Percentiles rank a stretch among this genome's conserved stretches.
These are phyloP conservation scores for Pangasius mekongensis DNA, from an alignment of 2,797 vertebrate genomes.

Conservation along the genomic window DNA sequence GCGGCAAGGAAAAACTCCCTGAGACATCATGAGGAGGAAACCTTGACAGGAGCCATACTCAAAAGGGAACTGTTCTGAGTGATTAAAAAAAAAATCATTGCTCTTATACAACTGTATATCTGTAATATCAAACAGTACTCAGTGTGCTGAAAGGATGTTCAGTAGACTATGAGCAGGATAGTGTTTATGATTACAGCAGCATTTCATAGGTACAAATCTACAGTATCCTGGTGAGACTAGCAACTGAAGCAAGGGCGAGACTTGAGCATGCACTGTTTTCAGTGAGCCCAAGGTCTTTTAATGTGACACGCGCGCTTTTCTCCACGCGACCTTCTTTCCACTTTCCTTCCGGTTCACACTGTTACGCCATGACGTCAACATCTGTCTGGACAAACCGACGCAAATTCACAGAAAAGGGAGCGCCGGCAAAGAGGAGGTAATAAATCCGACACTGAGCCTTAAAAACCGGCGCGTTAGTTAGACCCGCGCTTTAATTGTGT, in stretches of 20 bases:
- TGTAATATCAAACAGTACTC: neutral
- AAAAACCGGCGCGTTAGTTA: neutral
- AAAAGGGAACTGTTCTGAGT: neutral
- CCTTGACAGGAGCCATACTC: neutral
- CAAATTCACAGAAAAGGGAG: conserved; percentile 53
- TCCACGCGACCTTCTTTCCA: neutral
- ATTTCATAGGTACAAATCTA: neutral
- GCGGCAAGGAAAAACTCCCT: neutral
- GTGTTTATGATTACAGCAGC: neutral
- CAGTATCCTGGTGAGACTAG: neutral
- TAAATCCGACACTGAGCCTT: neutral
- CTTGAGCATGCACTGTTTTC: neutral
- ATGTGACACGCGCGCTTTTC: neutral
- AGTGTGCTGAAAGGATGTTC: neutral
- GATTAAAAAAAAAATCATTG: neutral
- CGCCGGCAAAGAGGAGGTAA: conserved; percentile 57
- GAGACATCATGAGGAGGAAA: neutral
- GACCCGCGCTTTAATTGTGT: neutral
- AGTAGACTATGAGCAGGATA: neutral
- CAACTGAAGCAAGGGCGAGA: neutral
- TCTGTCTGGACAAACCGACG: conserved; percentile 51
- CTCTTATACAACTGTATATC: neutral
- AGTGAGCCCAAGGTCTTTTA: neutral
- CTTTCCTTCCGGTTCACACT: conserved; percentile 3
- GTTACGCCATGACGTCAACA: conserved; percentile 46